Evolutionary conservation across 2,797 vertebrate species (phyloP).

Genomic region (Denticeps clupeoides): DNA sequence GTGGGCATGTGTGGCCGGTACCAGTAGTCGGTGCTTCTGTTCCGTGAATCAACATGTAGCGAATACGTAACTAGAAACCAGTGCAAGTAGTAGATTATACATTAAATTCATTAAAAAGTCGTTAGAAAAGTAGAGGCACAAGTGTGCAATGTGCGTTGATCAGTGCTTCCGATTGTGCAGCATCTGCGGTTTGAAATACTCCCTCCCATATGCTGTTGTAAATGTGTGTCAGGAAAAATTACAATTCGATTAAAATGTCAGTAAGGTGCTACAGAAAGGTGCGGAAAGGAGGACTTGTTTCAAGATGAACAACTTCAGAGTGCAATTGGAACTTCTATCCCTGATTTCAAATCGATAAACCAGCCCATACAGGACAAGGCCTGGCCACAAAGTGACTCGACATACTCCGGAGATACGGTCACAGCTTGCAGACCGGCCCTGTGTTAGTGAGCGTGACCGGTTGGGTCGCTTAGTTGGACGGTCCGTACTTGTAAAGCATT

Average conservation of each 20-base stretch:
- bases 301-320: too few species aligned
- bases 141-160: conserved; percentile 1
- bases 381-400: conserved; percentile 26
- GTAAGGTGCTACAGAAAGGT: conserved; percentile 18
- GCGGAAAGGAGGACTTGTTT: conserved; percentile 13
- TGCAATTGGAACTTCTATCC: too few species aligned
- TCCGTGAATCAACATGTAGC: too few species aligned
- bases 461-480: too few species aligned
- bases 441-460: too few species aligned
- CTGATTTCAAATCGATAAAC: too few species aligned
- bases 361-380: too few species aligned
- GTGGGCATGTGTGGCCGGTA: too few species aligned
- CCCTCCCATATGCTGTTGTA: conserved; percentile 12
- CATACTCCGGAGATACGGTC: conserved; percentile 15
- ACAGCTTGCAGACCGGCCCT: too few species aligned
- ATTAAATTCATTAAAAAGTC: background rate
- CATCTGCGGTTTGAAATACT: background rate
- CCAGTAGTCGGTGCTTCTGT: too few species aligned
- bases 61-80: too few species aligned
- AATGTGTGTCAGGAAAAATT: conserved; percentile 4
- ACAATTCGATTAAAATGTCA: conserved; percentile 16
- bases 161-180: background rate
- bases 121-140: background rate
- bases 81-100: too few species aligned
- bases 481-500: conserved; percentile 24